These are phyloP conservation scores for Mastomys natalensis DNA, from an alignment of 2,113 vertebrate genomes.

Conservation along the genomic window DNA sequence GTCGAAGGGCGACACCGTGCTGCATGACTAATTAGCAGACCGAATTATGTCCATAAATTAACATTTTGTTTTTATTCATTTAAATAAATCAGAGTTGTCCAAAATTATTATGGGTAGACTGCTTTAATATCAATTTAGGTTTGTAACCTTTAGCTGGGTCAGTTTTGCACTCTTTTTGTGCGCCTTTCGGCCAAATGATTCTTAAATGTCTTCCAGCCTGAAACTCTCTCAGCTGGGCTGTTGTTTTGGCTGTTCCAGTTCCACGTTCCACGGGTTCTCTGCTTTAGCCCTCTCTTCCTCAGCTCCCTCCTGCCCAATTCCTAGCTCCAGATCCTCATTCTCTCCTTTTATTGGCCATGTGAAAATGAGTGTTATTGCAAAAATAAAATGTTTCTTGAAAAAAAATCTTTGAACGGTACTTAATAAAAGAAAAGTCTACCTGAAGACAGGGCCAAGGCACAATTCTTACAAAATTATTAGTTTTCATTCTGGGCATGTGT, in stretches of 20 bases:
- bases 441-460: not conserved
- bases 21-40: slow-evolving; percentile 84
- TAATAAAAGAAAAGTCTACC: not conserved
- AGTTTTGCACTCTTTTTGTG: slow-evolving; percentile 4
- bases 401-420: not conserved
- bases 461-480: not conserved
- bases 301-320: accelerated
- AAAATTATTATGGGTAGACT: slow-evolving; percentile 53
- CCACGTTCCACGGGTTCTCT: not conserved
- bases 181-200: not conserved
- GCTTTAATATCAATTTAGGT: slow-evolving; percentile 63
- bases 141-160: slow-evolving; percentile 54
- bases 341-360: not conserved
- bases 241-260: not conserved
- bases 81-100: slow-evolving; percentile 82
- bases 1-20: slow-evolving; percentile 73
- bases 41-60: slow-evolving; percentile 83
- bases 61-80: slow-evolving; percentile 81
- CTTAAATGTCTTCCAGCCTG: not conserved
- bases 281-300: not conserved
- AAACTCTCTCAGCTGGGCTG: not conserved
- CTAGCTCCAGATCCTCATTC: not conserved
- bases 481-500: not conserved
- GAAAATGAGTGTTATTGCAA: slow-evolving; percentile 13
- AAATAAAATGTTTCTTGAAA: not conserved